Base-by-base conservation (phyloP, 2,113 vertebrate species). In the Aspidoscelis tigris region DNA sequence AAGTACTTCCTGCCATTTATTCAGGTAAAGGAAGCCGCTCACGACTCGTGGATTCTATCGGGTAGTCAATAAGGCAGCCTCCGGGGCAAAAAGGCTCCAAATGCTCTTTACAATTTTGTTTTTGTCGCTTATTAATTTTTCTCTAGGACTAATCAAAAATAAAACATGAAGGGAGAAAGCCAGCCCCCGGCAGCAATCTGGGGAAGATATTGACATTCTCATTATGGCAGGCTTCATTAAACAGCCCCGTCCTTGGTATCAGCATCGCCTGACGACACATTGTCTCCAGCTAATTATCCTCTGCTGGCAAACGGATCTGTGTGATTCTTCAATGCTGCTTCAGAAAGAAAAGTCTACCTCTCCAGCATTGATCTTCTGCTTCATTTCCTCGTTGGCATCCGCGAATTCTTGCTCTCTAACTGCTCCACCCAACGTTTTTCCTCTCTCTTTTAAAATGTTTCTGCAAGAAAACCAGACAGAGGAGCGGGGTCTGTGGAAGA, bases 201-300 rank as follows among this genome's bases (percentile, higher is more conserved):
- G 89, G 89, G 84, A 84, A 94, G 92, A 90, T 84, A 77, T 81
- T 84, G 88, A 88, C 0, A 3, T 81, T 77, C 93, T 94, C 90
- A 90, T 95, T 92, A 93, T 80, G 74, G 76, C 53, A 91, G 94
- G 89, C 90, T 95, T 91, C 84, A 76, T 91, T 90, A 93, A 92
- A 82, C 87, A 90, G 87, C 82, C 58, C 88, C 70, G 76, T 91
- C 87, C 89, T 80, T 84, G 83, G 85, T 89, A 90, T 81, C 84
- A 10, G 87, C 83, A 88, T 61, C 26, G 77, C 14, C 69, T 47
- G 44, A 80, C 33, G 77, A 39, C 89, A 86, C 78, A 87, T 74
- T 88, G 90, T 95, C 89, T 94, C 89, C 0, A 0, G 93, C 91
- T 96, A 95, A 95, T 95, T 94, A 92, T 80, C 89, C 92, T 93